A percentile compares a stretch with the other conserved stretches of the same genome.
These are phyloP conservation scores for Apamea anceps DNA, from an alignment of 2,888 invertebrate species.

Conservation along the genomic window DNA sequence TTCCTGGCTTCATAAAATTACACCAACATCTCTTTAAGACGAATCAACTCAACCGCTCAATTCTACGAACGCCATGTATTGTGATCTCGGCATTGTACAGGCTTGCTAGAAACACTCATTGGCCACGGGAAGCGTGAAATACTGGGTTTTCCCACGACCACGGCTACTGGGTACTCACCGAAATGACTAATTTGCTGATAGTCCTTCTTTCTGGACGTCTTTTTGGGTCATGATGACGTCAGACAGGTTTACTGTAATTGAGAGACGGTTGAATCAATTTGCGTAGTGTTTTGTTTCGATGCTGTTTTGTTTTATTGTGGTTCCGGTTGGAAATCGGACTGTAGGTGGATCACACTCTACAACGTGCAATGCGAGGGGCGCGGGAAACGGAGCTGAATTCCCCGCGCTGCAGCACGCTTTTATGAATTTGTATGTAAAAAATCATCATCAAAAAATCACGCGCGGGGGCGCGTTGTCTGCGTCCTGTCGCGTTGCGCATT, in stretches of 20 bases:
- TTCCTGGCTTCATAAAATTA: slow-evolving; percentile 31
- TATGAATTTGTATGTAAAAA: no score
- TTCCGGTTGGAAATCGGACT: background rate
- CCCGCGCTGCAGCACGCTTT: no score
- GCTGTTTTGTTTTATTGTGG: background rate
- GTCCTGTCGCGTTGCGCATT: no score
- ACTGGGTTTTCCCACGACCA: slow-evolving; percentile 63
- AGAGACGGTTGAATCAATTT: background rate
- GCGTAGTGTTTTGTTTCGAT: background rate
- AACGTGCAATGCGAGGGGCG: background rate
- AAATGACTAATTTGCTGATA: slow-evolving; percentile 56
- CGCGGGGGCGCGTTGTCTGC: no score
- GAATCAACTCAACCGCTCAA: slow-evolving; percentile 55
- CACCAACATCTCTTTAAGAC: slow-evolving; percentile 63
- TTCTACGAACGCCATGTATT: slow-evolving; percentile 67
- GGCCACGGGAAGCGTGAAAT: slow-evolving; percentile 56
- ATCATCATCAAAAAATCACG: no score
- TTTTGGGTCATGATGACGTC: slow-evolving; percentile 40
- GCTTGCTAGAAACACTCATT: slow-evolving; percentile 67
- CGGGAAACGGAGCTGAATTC: no score
- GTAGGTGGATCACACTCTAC: no score
- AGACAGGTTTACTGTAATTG: background rate
- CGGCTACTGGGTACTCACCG: slow-evolving; percentile 12
- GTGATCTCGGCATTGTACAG: slow-evolving; percentile 67
- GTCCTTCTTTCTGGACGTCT: slow-evolving; percentile 19